phyloP scores from a whole-genome alignment of 2,888 invertebrate genomes.

The Monochamus alternatus region DNA sequence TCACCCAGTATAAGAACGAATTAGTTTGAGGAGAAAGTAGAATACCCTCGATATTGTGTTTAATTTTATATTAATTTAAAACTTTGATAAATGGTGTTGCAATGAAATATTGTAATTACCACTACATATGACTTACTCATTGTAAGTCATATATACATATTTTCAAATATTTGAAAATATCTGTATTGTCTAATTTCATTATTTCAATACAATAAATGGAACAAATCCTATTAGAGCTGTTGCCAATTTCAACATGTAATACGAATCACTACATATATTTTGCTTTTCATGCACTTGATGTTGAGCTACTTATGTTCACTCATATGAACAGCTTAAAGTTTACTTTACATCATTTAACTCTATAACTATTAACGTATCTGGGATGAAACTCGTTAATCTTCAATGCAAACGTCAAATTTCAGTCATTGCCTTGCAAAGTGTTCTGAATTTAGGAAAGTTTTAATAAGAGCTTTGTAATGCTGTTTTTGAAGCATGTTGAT shows the following conservation, averaged over 20 bases:
- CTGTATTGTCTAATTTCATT: not conserved
- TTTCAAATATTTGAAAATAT: not conserved
- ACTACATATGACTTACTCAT: no score
- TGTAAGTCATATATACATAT: no score
- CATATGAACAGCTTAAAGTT: constrained; percentile 12
- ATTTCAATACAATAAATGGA: not conserved
- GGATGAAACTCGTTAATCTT: constrained; percentile 13
- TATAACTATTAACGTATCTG: constrained; percentile 13
- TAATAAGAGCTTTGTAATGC: not conserved
- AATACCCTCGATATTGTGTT: no score
- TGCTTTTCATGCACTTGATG: not conserved
- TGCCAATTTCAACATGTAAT: not conserved
- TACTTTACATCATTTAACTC: constrained; percentile 17
- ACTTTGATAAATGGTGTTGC: no score
- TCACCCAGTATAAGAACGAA: no score
- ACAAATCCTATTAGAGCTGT: not conserved
- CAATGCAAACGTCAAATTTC: not conserved
- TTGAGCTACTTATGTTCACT: not conserved
- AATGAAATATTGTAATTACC: no score
- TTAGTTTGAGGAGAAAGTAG: no score
- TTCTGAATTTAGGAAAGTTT: not conserved
- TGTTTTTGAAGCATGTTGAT: not conserved
- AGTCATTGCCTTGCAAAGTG: not conserved
- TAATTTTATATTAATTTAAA: no score
- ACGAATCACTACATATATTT: not conserved